Conservation (phyloP, 2,888 invertebrate genomes). For the Salpingus planirostris region DNA sequence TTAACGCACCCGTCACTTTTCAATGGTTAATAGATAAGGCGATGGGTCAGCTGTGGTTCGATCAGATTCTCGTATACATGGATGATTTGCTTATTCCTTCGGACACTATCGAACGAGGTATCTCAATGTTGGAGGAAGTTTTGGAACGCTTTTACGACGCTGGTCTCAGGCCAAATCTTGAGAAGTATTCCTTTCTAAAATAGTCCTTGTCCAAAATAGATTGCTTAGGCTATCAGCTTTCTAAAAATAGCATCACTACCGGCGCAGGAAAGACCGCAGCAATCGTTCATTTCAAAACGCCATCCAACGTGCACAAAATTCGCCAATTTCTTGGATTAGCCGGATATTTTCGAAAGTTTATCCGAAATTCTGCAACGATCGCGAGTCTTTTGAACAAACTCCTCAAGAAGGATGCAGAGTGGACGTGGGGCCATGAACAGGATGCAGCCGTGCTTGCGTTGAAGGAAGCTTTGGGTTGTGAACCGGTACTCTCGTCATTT, state of each 20-base stretch:
- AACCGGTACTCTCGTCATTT: conserved; percentile 6
- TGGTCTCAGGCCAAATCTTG: conserved; percentile 10
- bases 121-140: conserved; percentile 1
- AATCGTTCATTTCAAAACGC: no score
- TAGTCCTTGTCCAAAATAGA: no score
- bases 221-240: no score
- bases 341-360: conserved; percentile 5
- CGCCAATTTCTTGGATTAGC: conserved; percentile 6
- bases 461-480: conserved; percentile 1
- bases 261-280: no score
- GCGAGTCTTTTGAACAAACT: conserved; percentile 1
- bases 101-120: background rate
- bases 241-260: no score
- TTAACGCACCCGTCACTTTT: conserved; percentile 2
- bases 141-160: background rate
- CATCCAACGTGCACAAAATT: conserved; percentile 5
- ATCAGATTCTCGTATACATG: conserved; percentile 1
- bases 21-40: background rate
- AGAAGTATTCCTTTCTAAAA: conserved; percentile 15
- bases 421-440: conserved; percentile 5
- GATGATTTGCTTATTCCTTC: conserved; percentile 1
- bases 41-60: background rate
- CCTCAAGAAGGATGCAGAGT: conserved; percentile 1
- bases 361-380: background rate
- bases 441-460: conserved; percentile 5